Evolutionary conservation across 2,113 vertebrate species (phyloP).

Genomic region (Trogon melanurus): DNA sequence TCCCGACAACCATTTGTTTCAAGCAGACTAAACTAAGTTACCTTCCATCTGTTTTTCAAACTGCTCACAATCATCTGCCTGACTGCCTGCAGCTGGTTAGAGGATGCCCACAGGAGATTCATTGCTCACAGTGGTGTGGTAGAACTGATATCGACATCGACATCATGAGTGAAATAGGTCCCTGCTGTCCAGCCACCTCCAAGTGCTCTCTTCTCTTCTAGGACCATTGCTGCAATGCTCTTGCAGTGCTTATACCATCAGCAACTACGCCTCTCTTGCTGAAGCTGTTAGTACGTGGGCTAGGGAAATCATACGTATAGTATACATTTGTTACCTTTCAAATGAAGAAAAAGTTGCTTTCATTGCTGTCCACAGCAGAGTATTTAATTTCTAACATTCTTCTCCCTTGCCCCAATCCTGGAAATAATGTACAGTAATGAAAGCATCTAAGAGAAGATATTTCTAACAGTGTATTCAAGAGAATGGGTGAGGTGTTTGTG

Average conservation of each 20-base stretch:
- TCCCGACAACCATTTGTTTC: not conserved
- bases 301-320: not conserved
- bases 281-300: not conserved
- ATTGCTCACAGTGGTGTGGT: accelerated
- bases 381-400: not conserved
- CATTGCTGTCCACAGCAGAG: not conserved
- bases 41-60: not conserved
- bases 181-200: not conserved
- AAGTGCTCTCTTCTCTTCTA: not conserved
- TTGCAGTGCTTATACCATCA: not conserved
- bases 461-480: not conserved
- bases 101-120: not conserved
- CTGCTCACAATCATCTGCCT: not conserved
- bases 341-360: not conserved
- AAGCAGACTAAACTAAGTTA: not conserved
- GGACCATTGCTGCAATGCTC: not conserved
- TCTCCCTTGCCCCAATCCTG: not conserved
- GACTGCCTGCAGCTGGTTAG: not conserved
- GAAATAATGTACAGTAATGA: not conserved
- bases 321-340: not conserved
- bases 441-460: not conserved
- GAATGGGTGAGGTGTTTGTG: not conserved
- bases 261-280: accelerated
- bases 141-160: not conserved
- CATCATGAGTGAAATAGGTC: not conserved